phyloP scores from a whole-genome alignment of 2,888 invertebrate species.

The Synanthedon tipuliformis region DNA sequence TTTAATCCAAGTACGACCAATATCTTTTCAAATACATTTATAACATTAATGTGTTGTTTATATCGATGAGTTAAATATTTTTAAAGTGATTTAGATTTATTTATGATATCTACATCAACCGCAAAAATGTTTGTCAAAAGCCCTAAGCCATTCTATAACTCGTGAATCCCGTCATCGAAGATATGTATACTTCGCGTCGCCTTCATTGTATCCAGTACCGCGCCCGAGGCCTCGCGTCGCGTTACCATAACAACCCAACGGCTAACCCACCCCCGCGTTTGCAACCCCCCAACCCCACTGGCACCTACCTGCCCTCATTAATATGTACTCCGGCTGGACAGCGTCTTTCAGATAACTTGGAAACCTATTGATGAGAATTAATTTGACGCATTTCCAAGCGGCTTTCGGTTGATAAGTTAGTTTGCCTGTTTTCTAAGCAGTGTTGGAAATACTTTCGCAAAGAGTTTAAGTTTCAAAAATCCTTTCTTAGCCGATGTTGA shows the following conservation, averaged over 20 bases:
- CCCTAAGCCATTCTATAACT: neutral
- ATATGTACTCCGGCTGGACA: slow-evolving; percentile 60
- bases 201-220: slow-evolving; percentile 44
- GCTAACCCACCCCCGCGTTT: slow-evolving; percentile 9
- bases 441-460: too few relatives aligned
- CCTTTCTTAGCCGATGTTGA: too few relatives aligned
- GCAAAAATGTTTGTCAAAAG: too few relatives aligned
- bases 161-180: slow-evolving; percentile 5
- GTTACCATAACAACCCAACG: slow-evolving; percentile 47
- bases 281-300: slow-evolving; percentile 17
- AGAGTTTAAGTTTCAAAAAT: too few relatives aligned
- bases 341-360: slow-evolving; percentile 39
- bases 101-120: too few relatives aligned
- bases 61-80: too few relatives aligned
- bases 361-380: slow-evolving; percentile 17
- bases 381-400: slow-evolving; percentile 13
- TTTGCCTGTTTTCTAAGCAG: too few relatives aligned
- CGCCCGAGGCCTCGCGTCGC: slow-evolving; percentile 51
- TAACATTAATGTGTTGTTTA: too few relatives aligned
- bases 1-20: too few relatives aligned
- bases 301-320: slow-evolving; percentile 52
- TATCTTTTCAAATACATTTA: too few relatives aligned
- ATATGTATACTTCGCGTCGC: slow-evolving; percentile 20
- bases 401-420: too few relatives aligned
- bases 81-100: too few relatives aligned